Percentiles rank a stretch among this genome's conserved stretches.
These are phyloP conservation scores for Buathra laborator DNA, from an alignment of 2,888 invertebrate species.

Conservation along the genomic window DNA sequence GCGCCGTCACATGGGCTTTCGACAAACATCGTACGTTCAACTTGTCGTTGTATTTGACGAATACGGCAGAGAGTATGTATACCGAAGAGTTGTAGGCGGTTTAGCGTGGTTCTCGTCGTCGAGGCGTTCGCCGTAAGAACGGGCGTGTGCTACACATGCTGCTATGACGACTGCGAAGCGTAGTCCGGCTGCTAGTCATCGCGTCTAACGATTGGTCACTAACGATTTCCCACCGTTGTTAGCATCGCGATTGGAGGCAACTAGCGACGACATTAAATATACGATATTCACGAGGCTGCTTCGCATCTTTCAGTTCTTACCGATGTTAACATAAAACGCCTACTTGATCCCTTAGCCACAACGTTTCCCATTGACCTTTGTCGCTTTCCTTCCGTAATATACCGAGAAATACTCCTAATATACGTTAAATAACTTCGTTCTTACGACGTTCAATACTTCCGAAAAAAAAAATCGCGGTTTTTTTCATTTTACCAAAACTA, in stretches of 20 bases:
- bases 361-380: no score
- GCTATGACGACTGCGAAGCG: constrained; percentile 25
- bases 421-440: no score
- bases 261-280: not conserved
- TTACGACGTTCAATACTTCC: no score
- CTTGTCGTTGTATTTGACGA: constrained; percentile 6
- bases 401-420: no score
- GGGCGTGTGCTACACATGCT: constrained; percentile 49
- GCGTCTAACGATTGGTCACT: constrained; percentile 45
- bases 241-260: constrained; percentile 30
- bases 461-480: no score
- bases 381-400: no score
- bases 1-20: constrained; percentile 65
- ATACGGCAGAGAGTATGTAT: not conserved
- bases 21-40: constrained; percentile 11
- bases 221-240: constrained; percentile 40
- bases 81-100: constrained; percentile 20
- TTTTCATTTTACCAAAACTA: no score
- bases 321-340: no score
- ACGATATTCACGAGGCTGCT: no score
- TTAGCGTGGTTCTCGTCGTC: constrained; percentile 13
- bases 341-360: no score
- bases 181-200: constrained; percentile 57
- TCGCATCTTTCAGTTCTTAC: not conserved
- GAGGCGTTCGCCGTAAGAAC: constrained; percentile 35